Evolutionary conservation across 2,888 invertebrate genomes (phyloP), one percentile per base, ranked within the genome.

Genomic region (Celastrina argiolus): DNA sequence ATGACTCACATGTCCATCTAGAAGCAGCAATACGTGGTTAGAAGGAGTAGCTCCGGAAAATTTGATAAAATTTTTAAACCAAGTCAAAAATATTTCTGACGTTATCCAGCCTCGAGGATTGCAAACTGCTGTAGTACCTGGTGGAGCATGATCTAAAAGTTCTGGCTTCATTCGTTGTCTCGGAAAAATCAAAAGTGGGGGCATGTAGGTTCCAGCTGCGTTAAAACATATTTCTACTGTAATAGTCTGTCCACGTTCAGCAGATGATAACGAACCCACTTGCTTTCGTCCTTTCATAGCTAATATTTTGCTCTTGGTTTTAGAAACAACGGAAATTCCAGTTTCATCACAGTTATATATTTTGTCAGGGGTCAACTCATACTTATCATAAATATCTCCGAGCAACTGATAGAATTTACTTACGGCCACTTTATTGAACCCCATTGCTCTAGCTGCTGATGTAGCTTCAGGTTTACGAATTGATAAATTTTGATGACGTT

Each of bases 311-410:
- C 68, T 59, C 22, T 69, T 69, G 18, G 69, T 71, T 66, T 73
- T 74, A 10, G 75, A 72, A n/a, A 77, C 76, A 63, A 65, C 63
- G 8, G 73, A 71, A n/a, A 78, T 70, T 10, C 79, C 78, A 31
- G 76, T 76, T 66, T 78, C 78, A 56, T 78, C 76, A 8, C 72
- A 73, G 69, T 78, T 80, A 65, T 71, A 79, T 65, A 79, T 74
- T 67, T 69, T 71, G 61, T 74, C 70, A 63, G 76, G 73, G 1
- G 71, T 69, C 64, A 73, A 69, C n/a, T 77, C 71, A 61, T 73
- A 61, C 68, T 74, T 73, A 36, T 73, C 72, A 59, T 68, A 68
- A 36, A 72, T 26, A 3, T 72, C 69, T 26, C 66, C 70, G 1
- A 73, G 69, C 66, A 72, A 66, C 5, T 59, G 18, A 64, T 68